phyloP scores from a whole-genome alignment of 2,113 vertebrate genomes.

The Miniopterus natalensis region DNA sequence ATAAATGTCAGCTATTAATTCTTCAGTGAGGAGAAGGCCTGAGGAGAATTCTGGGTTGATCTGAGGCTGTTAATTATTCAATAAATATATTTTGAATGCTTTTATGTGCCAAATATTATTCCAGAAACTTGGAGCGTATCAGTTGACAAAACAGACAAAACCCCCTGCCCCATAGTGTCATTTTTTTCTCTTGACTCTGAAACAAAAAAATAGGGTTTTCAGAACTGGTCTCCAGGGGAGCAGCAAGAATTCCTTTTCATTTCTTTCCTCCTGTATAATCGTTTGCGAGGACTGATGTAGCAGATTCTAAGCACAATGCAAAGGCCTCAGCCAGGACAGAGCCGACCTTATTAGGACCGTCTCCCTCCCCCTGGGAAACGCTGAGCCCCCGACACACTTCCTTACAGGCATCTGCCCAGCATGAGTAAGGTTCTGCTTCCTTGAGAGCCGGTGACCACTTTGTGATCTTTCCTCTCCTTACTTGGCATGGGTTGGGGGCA shows the following conservation, averaged over 20 bases:
- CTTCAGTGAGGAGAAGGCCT: not conserved
- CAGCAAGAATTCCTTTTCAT: not conserved
- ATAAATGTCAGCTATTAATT: not conserved
- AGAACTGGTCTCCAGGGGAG: not conserved
- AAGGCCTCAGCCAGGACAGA: not conserved
- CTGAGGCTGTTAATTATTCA: not conserved
- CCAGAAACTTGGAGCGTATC: not conserved
- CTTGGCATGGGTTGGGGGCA: not conserved
- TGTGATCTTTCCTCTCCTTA: not conserved
- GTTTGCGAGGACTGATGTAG: not conserved
- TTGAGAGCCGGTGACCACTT: not conserved
- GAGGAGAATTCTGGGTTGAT: not conserved
- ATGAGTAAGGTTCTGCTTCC: not conserved
- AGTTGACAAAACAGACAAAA: not conserved
- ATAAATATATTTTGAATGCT: not conserved
- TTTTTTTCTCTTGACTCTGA: conserved; percentile 5
- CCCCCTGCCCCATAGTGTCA: not conserved
- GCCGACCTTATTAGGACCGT: rapidly evolving
- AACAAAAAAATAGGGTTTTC: not conserved
- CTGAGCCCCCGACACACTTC: not conserved
- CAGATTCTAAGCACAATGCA: not conserved
- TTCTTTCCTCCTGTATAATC: not conserved
- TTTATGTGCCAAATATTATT: not conserved
- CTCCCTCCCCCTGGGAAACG: not conserved
- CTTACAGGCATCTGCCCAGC: not conserved